Percentiles rank a stretch among this genome's conserved stretches.
Evolutionary conservation across 2,113 vertebrate genomes (phyloP).

Genomic region (Raja brachyura): DNA sequence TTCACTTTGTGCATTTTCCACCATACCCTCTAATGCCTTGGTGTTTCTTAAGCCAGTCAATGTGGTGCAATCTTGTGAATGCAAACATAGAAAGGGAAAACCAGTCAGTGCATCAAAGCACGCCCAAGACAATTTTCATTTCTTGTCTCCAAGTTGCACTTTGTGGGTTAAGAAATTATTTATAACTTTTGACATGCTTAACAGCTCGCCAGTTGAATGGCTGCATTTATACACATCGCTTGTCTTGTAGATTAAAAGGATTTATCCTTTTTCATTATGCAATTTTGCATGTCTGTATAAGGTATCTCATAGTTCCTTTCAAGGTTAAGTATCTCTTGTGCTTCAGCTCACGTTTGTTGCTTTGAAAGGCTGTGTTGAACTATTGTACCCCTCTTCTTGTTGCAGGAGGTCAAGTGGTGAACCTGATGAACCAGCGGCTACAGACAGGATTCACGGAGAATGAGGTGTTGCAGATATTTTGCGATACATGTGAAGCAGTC

Average conservation of each 20-base stretch:
- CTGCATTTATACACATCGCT: no score
- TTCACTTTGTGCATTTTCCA: neutral
- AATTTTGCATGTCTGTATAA: no score
- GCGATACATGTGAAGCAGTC: constrained; percentile 89
- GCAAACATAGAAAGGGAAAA: neutral
- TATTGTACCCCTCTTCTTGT: neutral
- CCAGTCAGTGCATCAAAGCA: neutral
- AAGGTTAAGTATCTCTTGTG: no score
- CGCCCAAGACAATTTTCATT: neutral
- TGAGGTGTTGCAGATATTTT: constrained; percentile 92
- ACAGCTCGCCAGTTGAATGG: neutral
- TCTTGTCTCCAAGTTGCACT: neutral
- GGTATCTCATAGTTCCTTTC: no score
- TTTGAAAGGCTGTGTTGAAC: neutral
- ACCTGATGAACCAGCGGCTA: constrained; percentile 90
- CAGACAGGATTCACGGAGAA: constrained; percentile 87
- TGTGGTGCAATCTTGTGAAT: neutral
- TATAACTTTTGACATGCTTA: neutral
- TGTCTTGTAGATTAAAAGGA: no score
- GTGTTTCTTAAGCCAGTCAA: neutral
- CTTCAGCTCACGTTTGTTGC: no score
- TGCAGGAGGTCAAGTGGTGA: constrained; percentile 90
- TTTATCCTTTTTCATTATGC: no score
- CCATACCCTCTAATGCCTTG: neutral
- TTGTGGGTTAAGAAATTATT: neutral